These are phyloP conservation scores for Diaprepes abbreviatus DNA, from an alignment of 2,888 invertebrate genomes.

Conservation along the genomic window DNA sequence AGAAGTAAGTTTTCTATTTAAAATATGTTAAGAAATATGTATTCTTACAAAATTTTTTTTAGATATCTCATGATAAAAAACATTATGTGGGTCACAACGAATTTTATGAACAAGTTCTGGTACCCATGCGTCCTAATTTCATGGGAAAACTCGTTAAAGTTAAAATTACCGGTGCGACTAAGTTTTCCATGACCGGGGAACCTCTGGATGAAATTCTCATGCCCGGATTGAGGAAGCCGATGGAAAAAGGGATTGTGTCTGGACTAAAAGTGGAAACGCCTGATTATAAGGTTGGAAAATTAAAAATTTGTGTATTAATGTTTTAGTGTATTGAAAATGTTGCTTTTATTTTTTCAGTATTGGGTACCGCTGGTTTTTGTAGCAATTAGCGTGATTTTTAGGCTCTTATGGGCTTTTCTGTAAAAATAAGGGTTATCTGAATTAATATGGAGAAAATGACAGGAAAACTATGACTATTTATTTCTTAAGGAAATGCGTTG, in stretches of 20 bases:
- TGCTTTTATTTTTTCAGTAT: conserved; percentile 25
- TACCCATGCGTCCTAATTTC: conserved; percentile 82
- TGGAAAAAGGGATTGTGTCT: conserved; percentile 73
- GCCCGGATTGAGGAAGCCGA: conserved; percentile 70
- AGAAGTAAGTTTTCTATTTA: conserved; percentile 73
- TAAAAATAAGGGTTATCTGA: conserved; percentile 8
- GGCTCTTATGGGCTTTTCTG: conserved; percentile 32
- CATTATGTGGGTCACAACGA: conserved; percentile 96
- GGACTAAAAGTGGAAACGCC: conserved; percentile 62
- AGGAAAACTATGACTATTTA: too few species aligned
- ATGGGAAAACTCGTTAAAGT: conserved; percentile 90
- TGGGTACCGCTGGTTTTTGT: conserved; percentile 38
- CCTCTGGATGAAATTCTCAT: conserved; percentile 71
- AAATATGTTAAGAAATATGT: too few species aligned
- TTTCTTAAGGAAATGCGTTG: too few species aligned
- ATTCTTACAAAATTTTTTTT: not conserved
- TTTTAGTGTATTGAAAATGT: not conserved
- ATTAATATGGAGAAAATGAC: too few species aligned
- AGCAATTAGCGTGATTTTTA: conserved; percentile 24
- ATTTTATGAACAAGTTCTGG: conserved; percentile 91
- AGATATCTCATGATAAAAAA: conserved; percentile 86
- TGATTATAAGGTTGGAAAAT: conserved; percentile 32
- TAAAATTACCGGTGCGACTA: conserved; percentile 76
- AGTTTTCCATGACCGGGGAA: conserved; percentile 84
- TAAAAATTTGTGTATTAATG: not conserved